Conservation (phyloP, 2,888 invertebrate species). For the Drosophila leonis region DNA sequence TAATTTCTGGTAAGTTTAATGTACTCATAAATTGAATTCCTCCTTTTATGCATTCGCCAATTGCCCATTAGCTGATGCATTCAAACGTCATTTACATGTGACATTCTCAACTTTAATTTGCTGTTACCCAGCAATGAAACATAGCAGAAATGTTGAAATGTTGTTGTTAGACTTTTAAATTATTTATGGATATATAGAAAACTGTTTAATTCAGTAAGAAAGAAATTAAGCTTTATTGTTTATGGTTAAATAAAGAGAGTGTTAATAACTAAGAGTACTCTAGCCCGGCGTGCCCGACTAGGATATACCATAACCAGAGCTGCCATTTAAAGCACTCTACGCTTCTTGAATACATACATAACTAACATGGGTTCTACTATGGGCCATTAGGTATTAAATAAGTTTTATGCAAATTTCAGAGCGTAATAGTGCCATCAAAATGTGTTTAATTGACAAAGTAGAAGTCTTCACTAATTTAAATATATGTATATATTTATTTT, state of each 20-base stretch:
- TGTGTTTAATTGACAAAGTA: too few relatives aligned
- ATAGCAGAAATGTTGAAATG: background rate
- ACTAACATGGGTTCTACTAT: background rate
- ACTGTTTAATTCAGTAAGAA: background rate
- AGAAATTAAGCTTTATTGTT: background rate
- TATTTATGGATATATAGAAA: background rate
- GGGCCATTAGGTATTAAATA: background rate
- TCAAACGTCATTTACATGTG: background rate
- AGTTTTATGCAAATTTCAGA: background rate
- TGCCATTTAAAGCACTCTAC: background rate
- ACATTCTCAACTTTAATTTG: background rate
- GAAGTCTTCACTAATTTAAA: background rate
- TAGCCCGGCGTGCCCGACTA: background rate
- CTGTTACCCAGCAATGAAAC: background rate
- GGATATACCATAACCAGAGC: too few relatives aligned
- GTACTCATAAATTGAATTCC: constrained; percentile 7
- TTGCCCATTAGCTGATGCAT: constrained; percentile 1
- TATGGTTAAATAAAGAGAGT: background rate
- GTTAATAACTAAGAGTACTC: background rate
- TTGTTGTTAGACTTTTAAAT: background rate
- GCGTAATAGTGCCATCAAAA: background rate
- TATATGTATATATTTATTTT: too few relatives aligned
- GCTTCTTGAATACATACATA: too few relatives aligned
- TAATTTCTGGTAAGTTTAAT: constrained; percentile 34
- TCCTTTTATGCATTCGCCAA: background rate